Base-by-base conservation (phyloP, 1,140 invertebrate species). In the Hetaerina americana region DNA sequence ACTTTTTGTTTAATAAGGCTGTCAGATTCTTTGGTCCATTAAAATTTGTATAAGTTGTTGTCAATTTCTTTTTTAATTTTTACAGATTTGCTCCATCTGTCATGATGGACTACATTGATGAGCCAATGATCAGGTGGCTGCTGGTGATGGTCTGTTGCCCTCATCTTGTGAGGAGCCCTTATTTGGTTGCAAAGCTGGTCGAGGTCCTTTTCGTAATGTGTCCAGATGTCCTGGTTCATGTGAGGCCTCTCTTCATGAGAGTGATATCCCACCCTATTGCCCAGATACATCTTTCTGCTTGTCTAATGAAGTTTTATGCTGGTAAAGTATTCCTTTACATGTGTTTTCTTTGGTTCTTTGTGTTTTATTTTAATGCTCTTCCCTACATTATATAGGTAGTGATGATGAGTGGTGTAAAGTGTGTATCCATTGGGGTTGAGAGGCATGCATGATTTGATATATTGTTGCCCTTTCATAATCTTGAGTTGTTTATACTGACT, bases 301-400 rank as follows among this genome's bases (percentile, higher is more conserved):
- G 92, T 22, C 84, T 99, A 0, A 97, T 98, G 94, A 96, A 95
- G 81, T 99, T 99, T 82, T 99, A 99, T 81, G 95, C 95, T 74
- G 86, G 84, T 85, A 75, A 71, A 69, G 71, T 22, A 26, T 25
- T 57, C 12, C 15, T 40, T 25, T n/a, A n/a, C n/a, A n/a, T n/a
- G n/a, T n/a, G n/a, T n/a, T n/a, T n/a, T n/a, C n/a, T n/a, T n/a
- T n/a, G n/a, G n/a, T n/a, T n/a, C n/a, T n/a, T n/a, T n/a, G n/a
- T n/a, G n/a, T n/a, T n/a, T n/a, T n/a, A n/a, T n/a, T n/a, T n/a
- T n/a, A n/a, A n/a, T n/a, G n/a, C n/a, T n/a, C n/a, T n/a, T n/a
- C n/a, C n/a, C n/a, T n/a, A n/a, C n/a, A n/a, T n/a, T n/a, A n/a
- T n/a, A n/a, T n/a, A n/a, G n/a, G n/a, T n/a, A n/a, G n/a, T n/a